Percentiles rank a stretch among this genome's conserved stretches.
phyloP scores from a whole-genome alignment of 2,888 invertebrate genomes.

The Caenorhabditis imperialis region DNA sequence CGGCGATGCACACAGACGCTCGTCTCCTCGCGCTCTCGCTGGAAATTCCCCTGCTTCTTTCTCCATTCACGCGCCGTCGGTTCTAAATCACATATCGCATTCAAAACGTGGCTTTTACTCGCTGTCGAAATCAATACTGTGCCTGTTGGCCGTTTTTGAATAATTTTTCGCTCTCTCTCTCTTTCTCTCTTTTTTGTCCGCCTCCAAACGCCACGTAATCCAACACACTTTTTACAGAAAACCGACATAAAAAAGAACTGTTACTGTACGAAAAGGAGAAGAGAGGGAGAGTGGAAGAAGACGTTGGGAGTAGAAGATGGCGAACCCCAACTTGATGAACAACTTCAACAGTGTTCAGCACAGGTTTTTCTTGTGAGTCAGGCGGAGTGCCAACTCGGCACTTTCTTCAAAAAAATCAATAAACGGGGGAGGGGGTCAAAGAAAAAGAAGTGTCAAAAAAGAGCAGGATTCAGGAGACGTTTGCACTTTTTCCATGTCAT shows the following conservation, averaged over 20 bases:
- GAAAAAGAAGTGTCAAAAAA: background rate
- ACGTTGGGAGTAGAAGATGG: constrained; percentile 15
- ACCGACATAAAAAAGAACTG: constrained; percentile 16
- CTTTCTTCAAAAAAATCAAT: constrained; percentile 17
- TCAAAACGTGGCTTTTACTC: constrained; percentile 13
- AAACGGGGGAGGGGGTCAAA: no score
- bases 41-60: constrained; percentile 19
- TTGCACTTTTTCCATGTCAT: background rate
- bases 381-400: constrained; percentile 25
- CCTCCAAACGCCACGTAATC: constrained; percentile 2
- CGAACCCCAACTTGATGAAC: constrained; percentile 9
- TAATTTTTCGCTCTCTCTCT: constrained; percentile 5
- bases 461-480: background rate
- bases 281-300: constrained; percentile 6
- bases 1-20: constrained; percentile 19
- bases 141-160: background rate
- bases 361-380: constrained; percentile 27
- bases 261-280: constrained; percentile 17
- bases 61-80: constrained; percentile 1
- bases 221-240: constrained; percentile 11
- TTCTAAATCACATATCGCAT: constrained; percentile 2
- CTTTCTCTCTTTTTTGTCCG: background rate
- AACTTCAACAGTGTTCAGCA: constrained; percentile 22
- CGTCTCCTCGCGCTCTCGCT: constrained; percentile 26
- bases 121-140: background rate